Evolutionary conservation across 2,797 vertebrate genomes (phyloP), one percentile per base, ranked within the genome.

Genomic region (Lateolabrax maculatus): DNA sequence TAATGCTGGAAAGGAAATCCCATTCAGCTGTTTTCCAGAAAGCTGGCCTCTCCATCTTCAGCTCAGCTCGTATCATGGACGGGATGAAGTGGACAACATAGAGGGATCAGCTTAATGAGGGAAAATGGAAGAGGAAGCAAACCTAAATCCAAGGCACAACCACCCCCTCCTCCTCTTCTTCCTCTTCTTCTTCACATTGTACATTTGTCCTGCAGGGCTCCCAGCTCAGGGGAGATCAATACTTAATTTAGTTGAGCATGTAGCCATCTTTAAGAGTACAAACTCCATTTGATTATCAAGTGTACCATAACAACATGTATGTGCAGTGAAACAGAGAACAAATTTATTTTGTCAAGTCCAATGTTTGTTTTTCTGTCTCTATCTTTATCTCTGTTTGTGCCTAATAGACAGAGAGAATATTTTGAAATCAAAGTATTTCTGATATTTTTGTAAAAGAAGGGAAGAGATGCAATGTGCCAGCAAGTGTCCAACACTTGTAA

Each of bases 161-260:
- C n/a, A 3, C 8, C 48, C 4, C n/a, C 29, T 29, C 15, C 29
- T 8, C 18, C 3, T 58, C n/a, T 11, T 44, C n/a, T 4, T 39
- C 12, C 10, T 48, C 43, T 18, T 43, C 41, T n/a, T 56, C 19
- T 31, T 67, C 56, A 57, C 67, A 62, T 7, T 65, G 56, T 46
- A 31, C 64, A 41, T 77, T 85, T 83, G 64, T 89, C 68, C 64
- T 65, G 58, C 60, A 37, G 27, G 44, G 57, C 43, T 69, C 55
- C 12, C 8, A 68, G 51, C 66, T 86, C 48, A 21, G 39, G 36
- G 46, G 5, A 34, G 66, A 89, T 91, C 89, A 56, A 91, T 91
- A 92, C 68, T 78, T 87, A 69, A 91, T 91, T 90, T 83, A 81
- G 86, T 52, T 41, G 34, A 74, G 71, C 72, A 75, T 76, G 80